Base-by-base conservation (phyloP, 2,113 vertebrate genomes). In the Hydrolagus affinis region DNA sequence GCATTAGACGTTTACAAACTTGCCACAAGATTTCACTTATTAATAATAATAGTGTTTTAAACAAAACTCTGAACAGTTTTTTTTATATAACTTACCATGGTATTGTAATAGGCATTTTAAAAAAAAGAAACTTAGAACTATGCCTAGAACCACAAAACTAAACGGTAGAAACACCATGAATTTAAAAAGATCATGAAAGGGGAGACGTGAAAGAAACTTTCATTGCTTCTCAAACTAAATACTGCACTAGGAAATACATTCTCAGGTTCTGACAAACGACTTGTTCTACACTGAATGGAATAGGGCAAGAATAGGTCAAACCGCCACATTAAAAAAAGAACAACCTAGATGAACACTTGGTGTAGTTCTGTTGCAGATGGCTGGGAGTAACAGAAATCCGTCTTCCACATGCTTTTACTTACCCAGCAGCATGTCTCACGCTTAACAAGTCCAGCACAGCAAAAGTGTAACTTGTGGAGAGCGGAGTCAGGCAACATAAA, bases 391-490 rank as follows among this genome's bases (percentile, higher is more conserved):
- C 60, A 66, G 60, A 80, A 70, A 32, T 68, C 85, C 76, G 86
- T 87, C 87, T 59, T 89, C 85, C 85, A 89, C 88, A 88, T 74
- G 86, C 86, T 87, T 89, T 87, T 90, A 94, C 92, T 95, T 92
- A 95, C 93, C 93, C 87, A 94, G 89, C 87, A 94, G 92, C 93
- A 94, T 93, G 89, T 87, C 91, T 90, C 86, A 86, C 87, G 87
- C 88, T 87, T 85, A 86, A 87, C 87, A 85, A 88, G 75, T 75
- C 89, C 89, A 86, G 87, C 76, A 88, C 89, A 86, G 87, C 76
- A 88, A 86, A 87, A 85, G 32, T 89, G 7, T 71, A 88, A 90
- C 71, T 85, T 90, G 86, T 88, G 87, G 66, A 86, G 86, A 87
- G 88, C 3, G 88, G 87, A 87, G 59, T 73, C 87, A 88, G 85